A percentile compares a stretch with the other conserved stretches of the same genome.
Conservation (phyloP, 2,113 vertebrate species). For the Atrichornis clamosus region DNA sequence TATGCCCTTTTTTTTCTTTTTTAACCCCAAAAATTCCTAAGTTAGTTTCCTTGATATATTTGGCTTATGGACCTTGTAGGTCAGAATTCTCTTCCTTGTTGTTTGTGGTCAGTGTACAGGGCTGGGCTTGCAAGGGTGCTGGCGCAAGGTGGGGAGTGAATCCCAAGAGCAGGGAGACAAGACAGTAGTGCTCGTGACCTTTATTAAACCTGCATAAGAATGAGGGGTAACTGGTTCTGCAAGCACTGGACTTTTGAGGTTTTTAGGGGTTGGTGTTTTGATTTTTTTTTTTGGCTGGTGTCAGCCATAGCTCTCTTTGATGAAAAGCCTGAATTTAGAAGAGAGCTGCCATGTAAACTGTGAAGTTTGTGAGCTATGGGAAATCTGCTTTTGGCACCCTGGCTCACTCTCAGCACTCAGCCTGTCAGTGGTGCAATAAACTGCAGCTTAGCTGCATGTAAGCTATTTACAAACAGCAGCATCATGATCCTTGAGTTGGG, state of each 20-base stretch:
- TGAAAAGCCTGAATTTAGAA: not conserved
- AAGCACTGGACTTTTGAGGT: not conserved
- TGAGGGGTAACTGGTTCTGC: not conserved
- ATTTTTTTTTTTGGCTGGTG: not conserved
- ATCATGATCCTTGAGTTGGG: not conserved
- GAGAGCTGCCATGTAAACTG: not conserved
- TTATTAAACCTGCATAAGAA: not conserved
- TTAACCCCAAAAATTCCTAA: not conserved
- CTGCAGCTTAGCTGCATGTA: not conserved
- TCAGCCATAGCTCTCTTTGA: not conserved
- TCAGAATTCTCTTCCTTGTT: not conserved
- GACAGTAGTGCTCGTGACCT: not conserved
- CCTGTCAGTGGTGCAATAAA: not conserved
- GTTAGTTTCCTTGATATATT: not conserved
- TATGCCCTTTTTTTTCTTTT: not conserved
- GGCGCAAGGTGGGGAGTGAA: not conserved
- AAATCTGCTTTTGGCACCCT: not conserved
- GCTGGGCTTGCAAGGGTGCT: not conserved
- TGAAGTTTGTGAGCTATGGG: not conserved
- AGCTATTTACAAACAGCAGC: not conserved
- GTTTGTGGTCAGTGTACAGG: no score
- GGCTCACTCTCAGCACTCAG: not conserved
- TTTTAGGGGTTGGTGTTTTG: accelerated
- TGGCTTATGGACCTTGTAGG: not conserved
- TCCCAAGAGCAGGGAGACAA: not conserved